Evolutionary conservation across 2,113 vertebrate species (phyloP), one percentile per base, ranked within the genome.

Genomic region (Crotalus tigris): DNA sequence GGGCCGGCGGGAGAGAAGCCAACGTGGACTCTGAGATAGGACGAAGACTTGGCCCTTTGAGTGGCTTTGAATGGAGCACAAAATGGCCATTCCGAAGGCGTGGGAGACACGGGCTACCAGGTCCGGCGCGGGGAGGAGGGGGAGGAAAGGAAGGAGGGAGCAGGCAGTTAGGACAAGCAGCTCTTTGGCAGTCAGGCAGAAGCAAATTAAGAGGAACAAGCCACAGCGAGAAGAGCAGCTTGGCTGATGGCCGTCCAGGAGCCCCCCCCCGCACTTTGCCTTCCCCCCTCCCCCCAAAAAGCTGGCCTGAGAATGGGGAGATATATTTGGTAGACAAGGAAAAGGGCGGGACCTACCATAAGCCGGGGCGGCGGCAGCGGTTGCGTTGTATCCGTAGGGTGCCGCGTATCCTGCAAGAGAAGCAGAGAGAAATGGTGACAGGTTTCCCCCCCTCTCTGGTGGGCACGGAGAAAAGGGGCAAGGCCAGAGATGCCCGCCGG

Each of bases 331-430:
- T 58, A 89, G 88, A 92, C 89, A 94, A 96, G 92, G 53, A 96
- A 89, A 92, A 90, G 3, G 44, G 55, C 94, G 9, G 93, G 98
- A 99, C 99, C 17, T 99, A 99, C 99, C 99, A 88, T 99, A 99
- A 92, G 99, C 99, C 91, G 99, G 99, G 44, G 99, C 98, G 17
- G 99, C 98, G 13, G 99, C 75, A 4, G 92, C 98, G 15, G 99
- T 99, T 94, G 99, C 98, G 92, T 98, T 99, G 96, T 99, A 99
- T 91, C 99, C 99, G 58, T 99, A 99, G 0, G 99, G 99, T 91
- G 99, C 97, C 96, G 99, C 99, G 5, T 99, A 99, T 94, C 99
- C 99, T 99, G 94, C 94, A 97, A 97, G 10, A 94, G 3, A 95
- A 96, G 94, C 91, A 97, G 21, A 97, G 90, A 26, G 86, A 75